phyloP scores from a whole-genome alignment of 2,797 vertebrate species.

The Dryobates pubescens region DNA sequence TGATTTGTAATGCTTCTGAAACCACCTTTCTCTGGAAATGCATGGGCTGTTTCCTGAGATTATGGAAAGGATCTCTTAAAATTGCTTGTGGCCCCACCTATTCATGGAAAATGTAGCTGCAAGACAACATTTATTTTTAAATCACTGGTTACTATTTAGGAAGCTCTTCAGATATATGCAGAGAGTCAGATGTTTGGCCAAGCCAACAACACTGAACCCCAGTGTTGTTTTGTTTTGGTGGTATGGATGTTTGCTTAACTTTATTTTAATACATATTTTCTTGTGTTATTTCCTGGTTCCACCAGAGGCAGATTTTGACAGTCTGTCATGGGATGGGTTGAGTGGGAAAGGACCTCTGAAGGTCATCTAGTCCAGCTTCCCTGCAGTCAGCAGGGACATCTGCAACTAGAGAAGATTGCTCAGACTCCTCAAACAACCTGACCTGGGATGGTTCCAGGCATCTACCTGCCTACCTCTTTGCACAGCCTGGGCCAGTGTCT shows the following conservation, averaged over 20 bases:
- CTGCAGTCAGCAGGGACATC: too few species aligned
- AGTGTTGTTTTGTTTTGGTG: too few species aligned
- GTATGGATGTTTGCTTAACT: background rate
- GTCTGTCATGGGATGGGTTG: too few species aligned
- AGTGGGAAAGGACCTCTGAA: too few species aligned
- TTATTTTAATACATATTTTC: background rate
- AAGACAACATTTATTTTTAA: background rate
- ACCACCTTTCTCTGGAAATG: background rate
- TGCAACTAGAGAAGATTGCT: too few species aligned
- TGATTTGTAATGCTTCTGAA: background rate
- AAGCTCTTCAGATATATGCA: background rate
- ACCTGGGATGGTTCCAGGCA: too few species aligned
- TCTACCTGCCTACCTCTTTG: too few species aligned
- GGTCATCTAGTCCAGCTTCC: too few species aligned
- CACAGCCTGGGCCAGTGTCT: too few species aligned
- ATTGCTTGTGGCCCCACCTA: background rate
- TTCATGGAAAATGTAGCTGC: background rate
- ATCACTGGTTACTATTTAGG: background rate
- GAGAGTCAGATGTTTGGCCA: background rate
- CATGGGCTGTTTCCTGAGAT: background rate
- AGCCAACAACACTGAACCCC: background rate
- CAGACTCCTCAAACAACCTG: too few species aligned
- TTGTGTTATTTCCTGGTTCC: too few species aligned
- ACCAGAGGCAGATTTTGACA: too few species aligned
- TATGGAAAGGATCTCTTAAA: background rate